These are phyloP conservation scores for Metridium senile DNA, from an alignment of 92 coral and sea anemone species.

Conservation along the genomic window DNA sequence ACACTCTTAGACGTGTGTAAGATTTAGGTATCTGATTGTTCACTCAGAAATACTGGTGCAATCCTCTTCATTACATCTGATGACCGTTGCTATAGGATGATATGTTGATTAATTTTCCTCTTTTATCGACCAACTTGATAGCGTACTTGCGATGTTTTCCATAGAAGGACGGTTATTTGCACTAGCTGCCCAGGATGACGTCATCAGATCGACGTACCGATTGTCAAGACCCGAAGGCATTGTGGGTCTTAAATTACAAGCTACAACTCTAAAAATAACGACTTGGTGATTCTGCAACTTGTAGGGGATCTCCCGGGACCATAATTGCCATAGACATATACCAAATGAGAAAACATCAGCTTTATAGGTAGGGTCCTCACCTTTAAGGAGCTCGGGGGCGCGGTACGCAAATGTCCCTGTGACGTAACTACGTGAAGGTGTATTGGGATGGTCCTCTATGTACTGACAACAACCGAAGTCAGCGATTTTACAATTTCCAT, in stretches of 20 bases:
- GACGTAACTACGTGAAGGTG: slow-evolving; percentile 87
- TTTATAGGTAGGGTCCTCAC: slow-evolving; percentile 80
- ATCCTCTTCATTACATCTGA: too few species aligned
- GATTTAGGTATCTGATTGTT: too few species aligned
- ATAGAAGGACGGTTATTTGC: slow-evolving; percentile 78
- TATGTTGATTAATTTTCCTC: neutral
- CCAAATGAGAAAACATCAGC: slow-evolving; percentile 92
- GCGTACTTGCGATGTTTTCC: slow-evolving; percentile 36
- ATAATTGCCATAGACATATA: slow-evolving; percentile 88
- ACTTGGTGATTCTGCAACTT: slow-evolving; percentile 84
- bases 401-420: slow-evolving; percentile 96
- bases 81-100: neutral
- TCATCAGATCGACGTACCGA: slow-evolving; percentile 87
- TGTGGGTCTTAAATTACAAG: slow-evolving; percentile 82
- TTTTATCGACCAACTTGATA: slow-evolving; percentile 45
- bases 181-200: slow-evolving; percentile 78
- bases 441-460: slow-evolving; percentile 83
- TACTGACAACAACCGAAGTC: slow-evolving; percentile 96
- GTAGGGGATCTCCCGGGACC: slow-evolving; percentile 91
- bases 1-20: too few species aligned
- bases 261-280: slow-evolving; percentile 90
- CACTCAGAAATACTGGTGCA: too few species aligned
- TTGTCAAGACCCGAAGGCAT: slow-evolving; percentile 82
- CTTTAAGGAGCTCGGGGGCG: slow-evolving; percentile 94
- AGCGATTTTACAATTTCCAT: slow-evolving; percentile 83